Evolutionary conservation across 2,797 vertebrate genomes (phyloP).

Genomic region (Sphenodon punctatus): DNA sequence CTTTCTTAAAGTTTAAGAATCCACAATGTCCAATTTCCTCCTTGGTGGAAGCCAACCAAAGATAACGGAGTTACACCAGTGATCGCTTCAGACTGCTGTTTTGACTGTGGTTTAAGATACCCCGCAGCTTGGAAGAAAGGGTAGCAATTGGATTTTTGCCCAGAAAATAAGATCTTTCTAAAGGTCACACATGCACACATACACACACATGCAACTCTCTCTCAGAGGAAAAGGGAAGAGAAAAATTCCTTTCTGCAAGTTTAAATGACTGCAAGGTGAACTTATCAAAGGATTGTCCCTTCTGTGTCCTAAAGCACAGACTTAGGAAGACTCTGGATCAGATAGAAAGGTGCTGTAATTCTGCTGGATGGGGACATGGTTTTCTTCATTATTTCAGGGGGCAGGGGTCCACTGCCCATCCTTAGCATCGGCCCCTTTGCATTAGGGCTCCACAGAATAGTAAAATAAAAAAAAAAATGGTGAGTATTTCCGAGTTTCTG

Average conservation of each 20-base stretch:
- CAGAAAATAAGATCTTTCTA: conserved; percentile 66
- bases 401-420: no score
- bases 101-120: conserved; percentile 3
- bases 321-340: conserved; percentile 19
- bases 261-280: conserved; percentile 69
- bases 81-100: background rate
- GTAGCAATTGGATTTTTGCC: conserved; percentile 70
- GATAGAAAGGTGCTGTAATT: background rate
- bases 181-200: conserved; percentile 23
- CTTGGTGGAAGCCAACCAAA: rapidly evolving
- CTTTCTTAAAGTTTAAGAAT: background rate
- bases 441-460: no score
- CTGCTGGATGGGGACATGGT: background rate
- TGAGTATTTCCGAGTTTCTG: no score
- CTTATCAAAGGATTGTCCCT: conserved; percentile 29
- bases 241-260: conserved; percentile 37
- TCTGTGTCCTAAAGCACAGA: background rate
- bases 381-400: no score
- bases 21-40: background rate
- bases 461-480: no score
- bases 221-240: conserved; percentile 36
- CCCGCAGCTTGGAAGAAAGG: conserved; percentile 32
- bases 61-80: background rate
- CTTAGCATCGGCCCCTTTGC: no score
- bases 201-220: background rate